A percentile compares a stretch with the other conserved stretches of the same genome.
Conservation (phyloP, 30 jellyfish, hydroid and myxozoan species). For the Aurelia aurita region DNA sequence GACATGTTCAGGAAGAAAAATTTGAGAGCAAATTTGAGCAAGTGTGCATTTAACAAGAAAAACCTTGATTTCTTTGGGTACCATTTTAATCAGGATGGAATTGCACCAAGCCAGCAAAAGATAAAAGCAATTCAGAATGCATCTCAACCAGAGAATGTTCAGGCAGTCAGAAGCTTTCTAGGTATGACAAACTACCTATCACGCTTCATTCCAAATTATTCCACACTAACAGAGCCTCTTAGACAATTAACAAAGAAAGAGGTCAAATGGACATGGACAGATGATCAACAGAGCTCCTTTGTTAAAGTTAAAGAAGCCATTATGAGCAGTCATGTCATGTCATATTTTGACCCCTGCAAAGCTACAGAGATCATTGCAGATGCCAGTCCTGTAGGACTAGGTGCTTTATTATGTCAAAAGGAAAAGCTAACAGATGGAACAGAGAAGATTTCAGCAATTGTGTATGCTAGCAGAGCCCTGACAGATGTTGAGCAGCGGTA, state of each 20-base stretch:
- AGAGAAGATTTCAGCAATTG: no score
- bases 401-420: no score
- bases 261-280: slow-evolving; percentile 29
- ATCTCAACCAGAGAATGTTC: background rate
- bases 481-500: no score
- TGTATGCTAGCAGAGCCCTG: no score
- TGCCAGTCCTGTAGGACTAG: no score
- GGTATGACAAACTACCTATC: slow-evolving; percentile 31
- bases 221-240: slow-evolving; percentile 35
- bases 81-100: slow-evolving; percentile 14
- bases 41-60: background rate
- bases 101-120: slow-evolving; percentile 14
- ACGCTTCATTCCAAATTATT: slow-evolving; percentile 14
- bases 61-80: slow-evolving; percentile 3
- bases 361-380: no score
- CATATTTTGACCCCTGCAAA: no score
- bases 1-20: background rate
- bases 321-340: no score
- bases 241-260: slow-evolving; percentile 17
- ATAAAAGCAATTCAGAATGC: background rate
- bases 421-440: no score
- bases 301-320: no score
- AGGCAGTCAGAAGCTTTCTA: slow-evolving; percentile 18
- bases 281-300: background rate
- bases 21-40: background rate